Base-by-base conservation (phyloP, 2,888 invertebrate genomes). In the Myopa testacea region DNA sequence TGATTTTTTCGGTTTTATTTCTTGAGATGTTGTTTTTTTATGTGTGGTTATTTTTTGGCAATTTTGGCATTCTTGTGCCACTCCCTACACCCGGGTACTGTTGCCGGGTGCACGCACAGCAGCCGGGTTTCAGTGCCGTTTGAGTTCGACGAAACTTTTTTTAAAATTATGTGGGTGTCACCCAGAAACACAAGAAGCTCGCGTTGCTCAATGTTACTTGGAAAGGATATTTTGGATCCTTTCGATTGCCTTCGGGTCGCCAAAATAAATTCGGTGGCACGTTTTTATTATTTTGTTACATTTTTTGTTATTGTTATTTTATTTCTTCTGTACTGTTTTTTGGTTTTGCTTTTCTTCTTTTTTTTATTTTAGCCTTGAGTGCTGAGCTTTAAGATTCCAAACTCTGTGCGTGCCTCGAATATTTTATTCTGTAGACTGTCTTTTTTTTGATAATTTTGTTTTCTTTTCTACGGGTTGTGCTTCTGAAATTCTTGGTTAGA, bases 381-480 rank as follows among this genome's bases (percentile, higher is more conserved):
- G 37, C 37, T n/a, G 63, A 5, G 75, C 19, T 67, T 7, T 37
- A 7, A 68, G 75, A 50, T 65, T 55, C 63, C 50, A 40, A 88
- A 87, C 86, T 81, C 82, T 81, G 85, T 88, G 88, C 88, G 88
- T 88, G 88, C 86, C 83, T 84, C 78, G 88, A 88, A 88, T 88
- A 88, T 85, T 88, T 87, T 85, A 38, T 81, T 83, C 79, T 83
- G 81, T 83, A 40, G 14, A 19, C 4, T 40, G 19, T 62, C 19
- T 67, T 19, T 45, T 58, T 75, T 65, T 74, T 79, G 77, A 75
- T 78, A 77, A 73, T 78, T 72, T 67, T 63, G 74, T 77, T 75
- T 79, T 77, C 73, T 40, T 71, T 62, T 60, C 68, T 63, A 50
- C 75, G 74, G 75, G 19, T 45, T 16, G 26, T 12, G 26, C 26